Evolutionary conservation across 2,888 invertebrate genomes (phyloP), one percentile per base, ranked within the genome.

Genomic region (Eupithecia dodoneata): DNA sequence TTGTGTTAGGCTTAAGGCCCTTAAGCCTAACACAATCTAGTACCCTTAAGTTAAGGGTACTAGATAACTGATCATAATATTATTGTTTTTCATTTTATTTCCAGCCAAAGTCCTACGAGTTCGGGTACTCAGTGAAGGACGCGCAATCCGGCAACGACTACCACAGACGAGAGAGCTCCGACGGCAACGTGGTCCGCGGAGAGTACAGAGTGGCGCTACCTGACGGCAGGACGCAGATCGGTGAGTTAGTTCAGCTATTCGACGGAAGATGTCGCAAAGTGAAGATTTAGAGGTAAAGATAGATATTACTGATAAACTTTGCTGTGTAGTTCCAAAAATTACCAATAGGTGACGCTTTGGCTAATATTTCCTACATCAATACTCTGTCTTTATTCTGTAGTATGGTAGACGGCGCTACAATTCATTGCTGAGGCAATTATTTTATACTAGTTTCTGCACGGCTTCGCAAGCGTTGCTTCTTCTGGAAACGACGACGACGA

Each of bases 61-160:
- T 30, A 30, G 30, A 1, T 30, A 30, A 30, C 30, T 30, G 30
- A 30, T 30, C 30, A 30, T 30, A 30, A 30, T 30, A 15, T 52
- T 13, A 3, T 59, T 59, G 18, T 59, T 18, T 47, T n/a, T n/a
- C 0, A n/a, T n/a, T n/a, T 75, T 75, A 3, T 65, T 74, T 94
- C 5, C 92, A 97, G 97, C 97, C 97, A 0, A 97, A 97, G 87
- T 96, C 97, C 0, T 97, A 97, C 90, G 97, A 97, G 89, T 97
- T 97, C 87, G 97, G 97, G 6, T 97, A 97, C 88, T 97, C 97
- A 69, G 97, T 97, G 79, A 97, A 97, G 88, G 97, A 97, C 85
- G 97, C 97, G 2, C 96, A 96, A 81, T 96, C 96, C 6, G 97
- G 97, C 72, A 97, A 97, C 83, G 97, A 97, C 86, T 97, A 97